A percentile compares a stretch with the other conserved stretches of the same genome.
Conservation (phyloP, 2,888 invertebrate species). For the Alsophila aescularia region DNA sequence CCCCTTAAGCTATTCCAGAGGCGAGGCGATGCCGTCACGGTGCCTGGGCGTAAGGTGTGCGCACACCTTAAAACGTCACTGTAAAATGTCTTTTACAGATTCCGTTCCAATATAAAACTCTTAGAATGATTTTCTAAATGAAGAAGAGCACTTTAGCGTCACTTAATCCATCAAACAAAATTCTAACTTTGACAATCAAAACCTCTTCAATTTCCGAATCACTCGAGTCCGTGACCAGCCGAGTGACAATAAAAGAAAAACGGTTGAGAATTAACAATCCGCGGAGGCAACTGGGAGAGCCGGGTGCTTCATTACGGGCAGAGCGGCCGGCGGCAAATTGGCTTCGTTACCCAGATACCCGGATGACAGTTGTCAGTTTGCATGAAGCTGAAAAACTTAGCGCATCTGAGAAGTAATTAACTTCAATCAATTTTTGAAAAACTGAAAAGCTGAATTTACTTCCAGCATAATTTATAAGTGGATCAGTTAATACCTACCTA, state of each 20-base stretch:
- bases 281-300: conserved; percentile 5
- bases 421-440: not conserved
- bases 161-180: not conserved
- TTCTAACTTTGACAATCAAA: not conserved
- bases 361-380: conserved; percentile 32
- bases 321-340: conserved; percentile 50
- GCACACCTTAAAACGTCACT: too few species aligned
- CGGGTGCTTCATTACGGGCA: conserved; percentile 50
- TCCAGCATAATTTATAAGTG: too few species aligned
- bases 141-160: not conserved
- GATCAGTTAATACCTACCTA: too few species aligned
- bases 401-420: conserved; percentile 3
- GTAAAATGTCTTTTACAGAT: too few species aligned
- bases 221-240: conserved; percentile 14
- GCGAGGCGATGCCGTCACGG: too few species aligned
- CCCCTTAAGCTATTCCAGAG: too few species aligned
- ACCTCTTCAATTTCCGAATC: conserved; percentile 11
- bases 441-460: too few species aligned
- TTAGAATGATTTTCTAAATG: not conserved
- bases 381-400: not conserved
- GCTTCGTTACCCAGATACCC: conserved; percentile 59
- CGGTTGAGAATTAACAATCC: conserved; percentile 5
- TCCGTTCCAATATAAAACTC: not conserved
- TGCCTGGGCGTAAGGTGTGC: too few species aligned
- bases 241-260: conserved; percentile 28